Base-by-base conservation (phyloP, 2,113 vertebrate species). In the Ctenodactylus gundi region DNA sequence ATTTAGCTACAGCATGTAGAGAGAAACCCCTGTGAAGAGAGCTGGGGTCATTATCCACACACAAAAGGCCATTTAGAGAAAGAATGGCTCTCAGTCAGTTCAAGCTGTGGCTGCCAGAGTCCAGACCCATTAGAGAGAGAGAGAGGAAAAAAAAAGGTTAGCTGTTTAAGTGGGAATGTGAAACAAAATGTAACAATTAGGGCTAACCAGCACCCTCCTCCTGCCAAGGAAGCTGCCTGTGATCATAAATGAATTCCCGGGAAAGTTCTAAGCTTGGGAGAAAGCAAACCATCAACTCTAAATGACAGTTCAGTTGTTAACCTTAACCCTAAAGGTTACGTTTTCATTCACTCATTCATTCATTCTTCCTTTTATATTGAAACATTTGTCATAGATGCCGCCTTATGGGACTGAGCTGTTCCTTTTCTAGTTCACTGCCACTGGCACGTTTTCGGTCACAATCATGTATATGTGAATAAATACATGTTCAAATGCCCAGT, bases 51-150 rank as follows among this genome's bases (percentile, higher is more conserved):
- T 96, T 97, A 96, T 95, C 92, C 85, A 34, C 81, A 90, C 88
- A 97, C 96, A 97, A 95, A 97, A 94, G 95, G 85, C 96, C 94
- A 97, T 97, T 96, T 97, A 97, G 93, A 83, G 90, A 96, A 92
- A 94, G 87, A 94, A 96, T 75, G 85, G 92, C 90, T 96, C 96
- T 96, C 96, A 70, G 72, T 88, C 88, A 55, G 68, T 83, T 97
- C 93, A 95, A 93, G 88, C 95, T 96, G 93, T 34, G 93, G 62
- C 96, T 93, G 95, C 93, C 87, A 70, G 93, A 96, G 85, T 92
- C 92, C 92, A 96, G 93, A 91, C 90, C 87, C 75, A 96, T 94
- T 97, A 95, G 92, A 41, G n/a, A n/a, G n/a, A n/a, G n/a, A n/a
- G n/a, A n/a, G n/a, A n/a, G n/a, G n/a, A n/a, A n/a, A n/a, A 91